Evolutionary conservation across 2,888 invertebrate species (phyloP), one percentile per base, ranked within the genome.

Genomic region (Yponomeuta cagnagella): DNA sequence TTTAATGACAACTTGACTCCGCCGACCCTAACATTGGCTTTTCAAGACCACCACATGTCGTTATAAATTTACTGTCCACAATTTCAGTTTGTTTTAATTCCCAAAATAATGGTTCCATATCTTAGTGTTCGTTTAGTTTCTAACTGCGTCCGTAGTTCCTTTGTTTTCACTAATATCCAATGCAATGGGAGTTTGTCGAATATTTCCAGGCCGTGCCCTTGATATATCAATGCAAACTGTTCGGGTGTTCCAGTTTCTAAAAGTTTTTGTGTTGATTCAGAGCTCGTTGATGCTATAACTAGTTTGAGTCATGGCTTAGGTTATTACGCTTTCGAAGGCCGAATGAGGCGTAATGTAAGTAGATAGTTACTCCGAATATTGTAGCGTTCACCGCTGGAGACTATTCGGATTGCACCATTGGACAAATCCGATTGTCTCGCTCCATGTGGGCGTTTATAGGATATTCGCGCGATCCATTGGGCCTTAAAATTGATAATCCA

Each of bases 251-350:
- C 65, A 65, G 33, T 31, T 65, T 12, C 30, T 3, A 65, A 5
- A 31, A 33, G 65, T 65, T 31, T 65, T 33, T 65, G 23, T 30
- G 23, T 65, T 65, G 12, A 8, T 58, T 65, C 65, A 12, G 30
- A 30, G 65, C 52, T 15, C 52, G 52, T 12, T 79, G 80, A 80
- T 80, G 84, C 80, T 82, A 78, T 77, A 80, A 79, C 78, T 76
- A 73, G 73, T 77, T 77, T 87, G 89, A 88, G 78, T 87, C 87
- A 88, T 80, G 79, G 79, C 81, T 86, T 82, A 78, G 80, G 82
- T 80, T 85, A 82, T 83, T 82, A 83, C 77, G 71, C 77, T 79
- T 76, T 74, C 77, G 81, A 88, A 87, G 87, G 87, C 81, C 82
- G 80, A 80, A 73, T 78, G 77, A 80, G 76, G 76, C 78, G 77